Evolutionary conservation across 2,113 vertebrate genomes (phyloP), one percentile per base, ranked within the genome.

Genomic region (Ranitomeya variabilis): DNA sequence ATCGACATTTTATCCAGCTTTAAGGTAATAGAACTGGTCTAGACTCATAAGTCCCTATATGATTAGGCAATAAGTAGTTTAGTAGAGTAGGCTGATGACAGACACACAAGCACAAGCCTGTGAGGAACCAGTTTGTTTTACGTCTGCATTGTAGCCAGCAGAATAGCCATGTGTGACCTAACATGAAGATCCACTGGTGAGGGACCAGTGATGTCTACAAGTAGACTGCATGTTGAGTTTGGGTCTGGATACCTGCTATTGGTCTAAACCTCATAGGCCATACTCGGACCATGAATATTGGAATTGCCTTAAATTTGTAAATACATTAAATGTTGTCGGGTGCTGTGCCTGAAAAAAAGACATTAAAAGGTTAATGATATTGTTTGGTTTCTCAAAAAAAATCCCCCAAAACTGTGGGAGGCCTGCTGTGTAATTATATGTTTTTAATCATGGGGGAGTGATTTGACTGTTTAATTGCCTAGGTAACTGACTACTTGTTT

Each of bases 381-480:
- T 59, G 8, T 57, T 37, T 79, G 26, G 79, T 84, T 88, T 77
- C 60, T 69, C 23, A 57, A 18, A 77, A 77, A 74, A 57, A 62
- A 67, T 5, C 2, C 4, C 4, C 10, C 66, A 59, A 64, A 67
- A 55, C 60, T 67, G 87, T 89, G 52, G 87, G 87, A 84, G 81
- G 60, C 55, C 76, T 66, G 82, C 76, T 57, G 82, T 69, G 64
- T 83, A 89, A 89, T 89, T 79, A 85, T 83, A 54, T 84, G 80
- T 59, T 78, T 74, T 85, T 89, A 83, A 89, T 66, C 67, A 52
- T 37, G 73, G 59, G 64, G 71, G 60, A 52, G 80, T 62, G 51
- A 77, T 82, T 4, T 51, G 85, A 76, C 62, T 62, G 57, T 86
- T 86, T 86, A 87, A 71, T 81, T 81, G 78, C 78, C 76, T 67